Evolutionary conservation across 2,888 invertebrate species (phyloP), one percentile per base, ranked within the genome.

Genomic region (Sarcophaga rosellei): DNA sequence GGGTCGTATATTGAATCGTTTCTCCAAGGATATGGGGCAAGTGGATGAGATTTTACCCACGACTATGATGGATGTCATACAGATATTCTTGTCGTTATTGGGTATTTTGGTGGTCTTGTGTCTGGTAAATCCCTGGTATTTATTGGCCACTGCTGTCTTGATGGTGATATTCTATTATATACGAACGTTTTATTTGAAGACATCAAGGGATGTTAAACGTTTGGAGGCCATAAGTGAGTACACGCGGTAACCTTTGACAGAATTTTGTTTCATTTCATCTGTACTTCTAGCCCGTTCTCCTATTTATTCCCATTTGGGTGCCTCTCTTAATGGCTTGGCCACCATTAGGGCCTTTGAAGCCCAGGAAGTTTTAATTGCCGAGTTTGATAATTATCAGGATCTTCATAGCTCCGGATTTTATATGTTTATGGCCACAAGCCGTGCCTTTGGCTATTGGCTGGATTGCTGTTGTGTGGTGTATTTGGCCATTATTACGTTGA

Each of bases 381-480:
- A 97, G 91, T 97, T 97, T 90, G 97, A 97, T 90, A 95, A 95
- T 88, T 96, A 97, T 90, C 97, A 97, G 92, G 97, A 97, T 91
- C 91, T 96, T 2, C 98, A 99, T 91, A 97, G 98, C 75, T 97
- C 98, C 1, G 96, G 98, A 6, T 99, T 97, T 96, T 98, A 96
- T 91, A 94, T 98, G 90, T 98, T 98, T 92, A 95, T 99, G 77
- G 95, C 97, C 0, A 96, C 97, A 4, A 97, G 97, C n/a, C 95
- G 99, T 87, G 98, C 99, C 89, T 98, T 99, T 91, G 99, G 98
- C 1, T 97, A 98, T 90, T 97, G 97, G 95, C 94, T 99, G 89
- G 99, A 99, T 92, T 94, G 97, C 88, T 95, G 98, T 72, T 98
- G 98, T 91, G 95, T 97, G 0, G 88, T 97, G 4, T 99, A 98